Evolutionary conservation across 2,797 vertebrate genomes (phyloP), one percentile per base, ranked within the genome.

Genomic region (Aselliscus stoliczkanus): DNA sequence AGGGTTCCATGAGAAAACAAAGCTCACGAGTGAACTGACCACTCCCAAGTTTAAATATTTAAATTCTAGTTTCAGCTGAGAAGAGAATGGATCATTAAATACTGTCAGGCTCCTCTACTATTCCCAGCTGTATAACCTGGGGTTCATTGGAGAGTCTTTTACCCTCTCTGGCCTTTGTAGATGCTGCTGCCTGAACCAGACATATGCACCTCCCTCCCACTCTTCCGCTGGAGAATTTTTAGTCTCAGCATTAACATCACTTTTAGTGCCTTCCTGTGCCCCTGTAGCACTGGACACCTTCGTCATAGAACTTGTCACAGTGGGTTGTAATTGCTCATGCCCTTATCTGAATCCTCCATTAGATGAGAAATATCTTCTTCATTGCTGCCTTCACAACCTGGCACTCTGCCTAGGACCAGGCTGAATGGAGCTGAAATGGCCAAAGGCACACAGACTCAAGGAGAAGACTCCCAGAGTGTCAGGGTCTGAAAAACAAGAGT

Each of bases 31-130:
- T 29, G 58, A 95, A 79, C 54, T 47, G 75, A 69, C 6, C 44
- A 70, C 54, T 42, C 70, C 37, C 52, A 58, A 17, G 50, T 58
- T 93, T 77, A 95, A 92, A 90, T 90, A 90, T 77, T 97, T 93
- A 92, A 96, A 77, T 94, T 88, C 7, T 72, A 76, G 17, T 67
- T 65, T 84, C 73, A 88, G 25, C 3, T 29, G 77, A 64, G 44
- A 88, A 39, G 37, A 82, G 52, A 67, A 25, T 44, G 15, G 44
- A 7, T 44, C 31, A 34, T 54, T 58, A 70, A 60, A 47, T 65
- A 72, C 18, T 37, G 21, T 54, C 37, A 79, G 81, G 25, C 31
- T 69, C 56, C 52, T 29, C 56, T 50, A 29, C 86, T 84, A 47
- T 50, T 83, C 21, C 52, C 42, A 18, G 5, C 8, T 84, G 15